A percentile compares a stretch with the other conserved stretches of the same genome.
phyloP scores from a whole-genome alignment of 2,113 vertebrate species.

The Mobula hypostoma region DNA sequence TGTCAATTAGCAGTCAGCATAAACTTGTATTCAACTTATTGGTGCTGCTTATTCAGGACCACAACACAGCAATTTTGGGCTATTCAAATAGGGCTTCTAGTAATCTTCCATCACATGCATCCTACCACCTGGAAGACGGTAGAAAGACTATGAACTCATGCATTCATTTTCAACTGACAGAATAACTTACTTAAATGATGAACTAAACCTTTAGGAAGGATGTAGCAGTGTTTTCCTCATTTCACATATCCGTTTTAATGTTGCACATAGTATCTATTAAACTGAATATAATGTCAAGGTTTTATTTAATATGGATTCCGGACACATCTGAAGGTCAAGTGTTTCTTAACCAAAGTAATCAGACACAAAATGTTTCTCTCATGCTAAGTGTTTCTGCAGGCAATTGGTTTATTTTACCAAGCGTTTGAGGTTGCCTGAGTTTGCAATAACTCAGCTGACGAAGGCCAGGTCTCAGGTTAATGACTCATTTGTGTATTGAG shows the following conservation, averaged over 20 bases:
- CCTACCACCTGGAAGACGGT: not conserved
- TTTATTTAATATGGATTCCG: conserved; percentile 1
- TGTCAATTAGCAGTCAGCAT: no score
- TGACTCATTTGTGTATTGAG: conserved; percentile 40
- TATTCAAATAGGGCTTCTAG: no score
- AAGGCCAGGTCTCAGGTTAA: conserved; percentile 46
- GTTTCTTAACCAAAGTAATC: conserved; percentile 31
- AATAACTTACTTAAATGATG: not conserved
- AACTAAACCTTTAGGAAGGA: not conserved
- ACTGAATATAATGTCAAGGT: not conserved
- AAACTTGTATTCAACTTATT: no score
- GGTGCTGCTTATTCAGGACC: no score
- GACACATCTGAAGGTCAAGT: conserved; percentile 26
- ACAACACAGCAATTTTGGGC: no score
- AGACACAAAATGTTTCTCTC: conserved; percentile 39
- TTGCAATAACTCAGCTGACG: accelerated
- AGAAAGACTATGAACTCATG: not conserved
- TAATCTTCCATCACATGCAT: not conserved
- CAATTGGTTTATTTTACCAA: conserved; percentile 46
- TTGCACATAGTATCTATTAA: not conserved
- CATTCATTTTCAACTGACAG: not conserved
- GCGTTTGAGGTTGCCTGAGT: conserved; percentile 41
- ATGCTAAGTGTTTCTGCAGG: not conserved
- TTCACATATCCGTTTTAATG: not conserved
- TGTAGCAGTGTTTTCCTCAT: not conserved